These are phyloP conservation scores for Mythimna vitellina DNA, from an alignment of 2,888 invertebrate genomes.

Conservation along the genomic window DNA sequence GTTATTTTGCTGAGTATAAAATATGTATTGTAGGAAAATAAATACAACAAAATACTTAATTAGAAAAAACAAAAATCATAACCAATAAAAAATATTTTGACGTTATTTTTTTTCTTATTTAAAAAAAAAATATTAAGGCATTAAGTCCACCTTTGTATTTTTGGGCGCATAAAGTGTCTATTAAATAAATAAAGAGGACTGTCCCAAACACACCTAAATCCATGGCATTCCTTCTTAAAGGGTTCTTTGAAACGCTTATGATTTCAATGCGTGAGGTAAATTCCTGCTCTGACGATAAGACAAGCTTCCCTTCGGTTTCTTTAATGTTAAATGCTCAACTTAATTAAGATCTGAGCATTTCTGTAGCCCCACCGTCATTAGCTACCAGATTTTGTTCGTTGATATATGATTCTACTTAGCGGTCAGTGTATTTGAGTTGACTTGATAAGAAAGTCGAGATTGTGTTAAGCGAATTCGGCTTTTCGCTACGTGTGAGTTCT, in stretches of 20 bases:
- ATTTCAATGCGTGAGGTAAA: conserved; percentile 89
- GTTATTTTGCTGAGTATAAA: no score
- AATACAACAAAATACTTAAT: no score
- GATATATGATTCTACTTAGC: conserved; percentile 59
- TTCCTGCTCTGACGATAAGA: conserved; percentile 72
- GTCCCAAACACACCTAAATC: conserved; percentile 19
- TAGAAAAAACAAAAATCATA: no score
- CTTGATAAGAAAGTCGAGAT: conserved; percentile 47
- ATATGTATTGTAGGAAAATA: no score
- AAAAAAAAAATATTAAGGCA: no score
- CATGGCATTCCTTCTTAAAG: conserved; percentile 63
- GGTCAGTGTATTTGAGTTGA: conserved; percentile 34
- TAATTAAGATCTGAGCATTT: conserved; percentile 84
- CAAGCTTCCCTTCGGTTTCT: conserved; percentile 66
- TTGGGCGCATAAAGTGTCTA: no score
- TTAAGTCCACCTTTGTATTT: no score
- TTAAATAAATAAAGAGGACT: background rate
- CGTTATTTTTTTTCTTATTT: no score
- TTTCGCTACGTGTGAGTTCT: conserved; percentile 58
- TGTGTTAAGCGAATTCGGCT: conserved; percentile 39
- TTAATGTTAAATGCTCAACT: conserved; percentile 78
- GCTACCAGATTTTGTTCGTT: conserved; percentile 65
- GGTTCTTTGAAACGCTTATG: conserved; percentile 89
- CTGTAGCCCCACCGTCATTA: conserved; percentile 59
- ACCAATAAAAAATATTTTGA: no score